Conservation (phyloP, 2,888 invertebrate species). For the Opisthograptis luteolata region DNA sequence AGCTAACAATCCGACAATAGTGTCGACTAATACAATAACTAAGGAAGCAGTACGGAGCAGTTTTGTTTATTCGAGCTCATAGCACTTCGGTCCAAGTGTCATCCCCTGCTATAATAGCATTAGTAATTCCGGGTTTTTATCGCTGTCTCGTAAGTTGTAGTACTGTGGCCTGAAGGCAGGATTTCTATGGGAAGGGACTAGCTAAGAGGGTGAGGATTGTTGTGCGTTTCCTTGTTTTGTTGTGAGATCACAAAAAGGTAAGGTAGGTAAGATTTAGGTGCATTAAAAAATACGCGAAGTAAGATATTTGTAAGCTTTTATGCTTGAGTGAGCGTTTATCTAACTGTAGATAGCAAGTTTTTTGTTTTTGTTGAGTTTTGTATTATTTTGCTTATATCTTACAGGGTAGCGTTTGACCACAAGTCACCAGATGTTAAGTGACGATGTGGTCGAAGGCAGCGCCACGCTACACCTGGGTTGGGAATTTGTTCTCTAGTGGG, state of each 20-base stretch:
- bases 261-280: no score
- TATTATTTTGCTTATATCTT: no score
- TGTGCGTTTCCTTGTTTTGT: background rate
- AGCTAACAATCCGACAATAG: slow-evolving; percentile 10
- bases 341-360: no score
- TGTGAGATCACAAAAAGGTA: background rate
- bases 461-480: no score
- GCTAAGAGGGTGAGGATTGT: background rate
- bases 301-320: no score
- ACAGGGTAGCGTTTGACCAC: no score
- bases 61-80: slow-evolving; percentile 24
- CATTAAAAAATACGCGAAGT: no score
- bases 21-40: slow-evolving; percentile 18
- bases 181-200: background rate
- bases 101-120: slow-evolving; percentile 44
- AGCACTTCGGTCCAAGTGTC: slow-evolving; percentile 31
- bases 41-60: slow-evolving; percentile 13
- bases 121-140: slow-evolving; percentile 45
- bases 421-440: no score
- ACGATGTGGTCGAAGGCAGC: no score
- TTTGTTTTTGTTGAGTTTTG: no score
- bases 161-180: background rate
- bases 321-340: no score
- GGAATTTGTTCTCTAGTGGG: no score
- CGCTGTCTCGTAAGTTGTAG: slow-evolving; percentile 40